Percentiles rank a stretch among this genome's conserved stretches.
These are phyloP conservation scores for Thamnophis sirtalis DNA, from an alignment of 2,113 vertebrate species.

Conservation along the genomic window DNA sequence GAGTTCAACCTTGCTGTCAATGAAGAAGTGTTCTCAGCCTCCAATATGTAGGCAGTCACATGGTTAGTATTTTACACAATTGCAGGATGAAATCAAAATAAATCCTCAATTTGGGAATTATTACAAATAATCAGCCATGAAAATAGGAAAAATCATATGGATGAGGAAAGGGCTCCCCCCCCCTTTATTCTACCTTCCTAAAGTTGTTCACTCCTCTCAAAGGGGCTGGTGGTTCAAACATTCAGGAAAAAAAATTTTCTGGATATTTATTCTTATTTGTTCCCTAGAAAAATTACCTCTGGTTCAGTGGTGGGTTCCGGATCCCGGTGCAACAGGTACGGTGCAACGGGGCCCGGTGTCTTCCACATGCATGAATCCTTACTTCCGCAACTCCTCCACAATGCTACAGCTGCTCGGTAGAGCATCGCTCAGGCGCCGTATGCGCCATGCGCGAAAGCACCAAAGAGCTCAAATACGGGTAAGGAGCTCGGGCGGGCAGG, in stretches of 20 bases:
- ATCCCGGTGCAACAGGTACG: no score
- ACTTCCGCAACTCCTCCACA: no score
- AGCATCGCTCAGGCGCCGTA: no score
- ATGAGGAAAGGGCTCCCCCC: background rate
- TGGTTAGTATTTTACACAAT: background rate
- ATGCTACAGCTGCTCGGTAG: no score
- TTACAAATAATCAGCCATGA: background rate
- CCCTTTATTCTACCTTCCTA: background rate
- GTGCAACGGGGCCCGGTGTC: no score
- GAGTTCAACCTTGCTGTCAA: background rate
- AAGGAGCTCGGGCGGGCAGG: no score
- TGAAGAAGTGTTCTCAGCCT: background rate
- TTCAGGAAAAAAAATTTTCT: background rate
- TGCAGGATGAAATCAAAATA: background rate
- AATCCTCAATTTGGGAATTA: background rate
- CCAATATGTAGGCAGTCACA: background rate
- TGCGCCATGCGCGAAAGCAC: no score
- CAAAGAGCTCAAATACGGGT: no score
- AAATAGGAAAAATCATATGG: background rate
- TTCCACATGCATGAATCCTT: no score
- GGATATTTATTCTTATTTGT: background rate
- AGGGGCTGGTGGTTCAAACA: background rate
- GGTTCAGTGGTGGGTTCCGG: no score
- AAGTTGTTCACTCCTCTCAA: background rate
- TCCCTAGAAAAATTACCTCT: background rate